A percentile compares a stretch with the other conserved stretches of the same genome.
Conservation (phyloP, 2,113 vertebrate genomes). For the Pavo muticus region DNA sequence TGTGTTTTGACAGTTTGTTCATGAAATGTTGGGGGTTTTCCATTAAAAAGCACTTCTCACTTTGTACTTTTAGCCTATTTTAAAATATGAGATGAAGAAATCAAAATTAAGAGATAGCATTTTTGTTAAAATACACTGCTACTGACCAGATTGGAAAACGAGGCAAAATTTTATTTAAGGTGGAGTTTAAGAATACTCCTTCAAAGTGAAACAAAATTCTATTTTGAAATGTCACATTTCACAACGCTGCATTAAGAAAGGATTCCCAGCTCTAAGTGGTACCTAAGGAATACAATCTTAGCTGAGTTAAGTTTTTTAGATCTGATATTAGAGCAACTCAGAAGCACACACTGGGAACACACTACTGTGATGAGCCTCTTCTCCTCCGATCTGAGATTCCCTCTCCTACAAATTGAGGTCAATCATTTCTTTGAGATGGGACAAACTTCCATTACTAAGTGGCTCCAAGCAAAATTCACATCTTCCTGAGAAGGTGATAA, state of each 20-base stretch:
- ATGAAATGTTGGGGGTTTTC: not conserved
- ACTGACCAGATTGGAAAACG: not conserved
- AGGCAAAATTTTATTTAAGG: not conserved
- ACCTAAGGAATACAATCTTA: not conserved
- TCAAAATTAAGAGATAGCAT: not conserved
- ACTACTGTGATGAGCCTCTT: not conserved
- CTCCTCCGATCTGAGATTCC: not conserved
- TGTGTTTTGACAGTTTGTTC: not conserved
- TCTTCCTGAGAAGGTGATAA: not conserved
- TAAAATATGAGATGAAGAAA: not conserved
- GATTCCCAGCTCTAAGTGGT: not conserved
- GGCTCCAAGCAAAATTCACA: conserved; percentile 28
- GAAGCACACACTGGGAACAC: not conserved
- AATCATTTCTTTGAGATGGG: not conserved
- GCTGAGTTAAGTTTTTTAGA: not conserved
- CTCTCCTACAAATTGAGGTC: not conserved
- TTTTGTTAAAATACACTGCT: not conserved
- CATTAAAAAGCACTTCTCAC: not conserved
- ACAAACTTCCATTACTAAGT: not conserved
- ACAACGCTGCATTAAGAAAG: not conserved
- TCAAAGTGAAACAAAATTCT: not conserved
- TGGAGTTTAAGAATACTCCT: not conserved
- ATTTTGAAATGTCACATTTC: not conserved
- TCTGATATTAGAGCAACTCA: not conserved
- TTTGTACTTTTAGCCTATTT: not conserved